Conservation (phyloP, 1,140 invertebrate genomes). For the Trichonephila inaurata region DNA sequence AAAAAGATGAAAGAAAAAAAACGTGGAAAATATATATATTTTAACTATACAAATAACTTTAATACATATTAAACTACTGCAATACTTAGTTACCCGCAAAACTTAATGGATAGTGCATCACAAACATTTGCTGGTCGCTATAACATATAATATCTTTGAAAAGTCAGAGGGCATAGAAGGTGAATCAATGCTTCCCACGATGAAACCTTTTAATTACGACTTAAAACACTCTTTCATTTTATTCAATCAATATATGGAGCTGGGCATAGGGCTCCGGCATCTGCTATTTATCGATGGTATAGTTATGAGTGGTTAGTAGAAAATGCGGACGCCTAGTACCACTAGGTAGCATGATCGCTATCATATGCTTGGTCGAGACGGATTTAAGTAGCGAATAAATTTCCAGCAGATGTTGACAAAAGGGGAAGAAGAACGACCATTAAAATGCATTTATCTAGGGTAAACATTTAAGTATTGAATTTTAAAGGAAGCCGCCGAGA, state of each 20-base stretch:
- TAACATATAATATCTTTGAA: background rate
- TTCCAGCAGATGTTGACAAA: constrained; percentile 53
- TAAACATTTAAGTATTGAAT: constrained; percentile 56
- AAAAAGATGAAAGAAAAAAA: too few relatives aligned
- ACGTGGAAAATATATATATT: too few relatives aligned
- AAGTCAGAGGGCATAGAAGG: background rate
- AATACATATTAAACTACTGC: too few relatives aligned
- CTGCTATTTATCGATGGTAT: constrained; percentile 58
- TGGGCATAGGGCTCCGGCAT: background rate
- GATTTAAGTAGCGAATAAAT: constrained; percentile 56
- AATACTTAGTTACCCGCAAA: background rate
- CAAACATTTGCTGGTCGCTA: background rate
- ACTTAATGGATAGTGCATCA: background rate
- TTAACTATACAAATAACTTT: too few relatives aligned
- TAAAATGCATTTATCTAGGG: constrained; percentile 56
- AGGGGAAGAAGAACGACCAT: constrained; percentile 48
- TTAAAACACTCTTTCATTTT: constrained; percentile 28
- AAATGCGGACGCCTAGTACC: background rate
- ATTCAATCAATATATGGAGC: background rate
- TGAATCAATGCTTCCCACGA: background rate
- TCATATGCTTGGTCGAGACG: background rate
- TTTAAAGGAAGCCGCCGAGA: constrained; percentile 41
- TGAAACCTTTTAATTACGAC: constrained; percentile 21
- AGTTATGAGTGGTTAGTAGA: constrained; percentile 32
- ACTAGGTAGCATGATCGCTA: background rate